Evolutionary conservation across 1,140 invertebrate species (phyloP), one percentile per base, ranked within the genome.

Genomic region (Drosophila subobscura): DNA sequence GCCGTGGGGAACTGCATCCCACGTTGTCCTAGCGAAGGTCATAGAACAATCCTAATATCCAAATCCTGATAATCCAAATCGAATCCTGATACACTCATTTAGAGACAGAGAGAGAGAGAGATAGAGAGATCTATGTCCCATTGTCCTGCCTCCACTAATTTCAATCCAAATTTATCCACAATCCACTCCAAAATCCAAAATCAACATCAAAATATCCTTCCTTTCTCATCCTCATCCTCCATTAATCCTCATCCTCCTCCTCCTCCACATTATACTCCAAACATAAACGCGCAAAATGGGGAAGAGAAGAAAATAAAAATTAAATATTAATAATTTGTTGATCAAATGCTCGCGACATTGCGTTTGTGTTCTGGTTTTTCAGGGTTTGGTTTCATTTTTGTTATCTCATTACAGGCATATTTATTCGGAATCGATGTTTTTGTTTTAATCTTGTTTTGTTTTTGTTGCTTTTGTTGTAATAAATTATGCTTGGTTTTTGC

Each of bases 221-320:
- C 72, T 75, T 75, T 52, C 63, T 79, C 76, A 16, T 79, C 70
- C 70, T 81, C 16, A 20, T 20, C 67, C 46, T 79, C 77, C 78
- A 67, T 77, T 66, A 44, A 61, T 71, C 67, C 68, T 79, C 59
- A 67, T 83, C 79, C 74, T 74, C 55, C 56, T 78, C 76, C 76
- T 64, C 58, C 75, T 84, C 80, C 78, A 79, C 73, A 77, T 75
- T 65, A 66, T 67, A 79, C 80, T 84, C 79, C 79, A 84, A 81
- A 88, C 74, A 86, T 85, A 85, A 81, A 88, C 81, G 81, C 81
- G 81, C 55, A 81, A 77, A 80, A 74, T 74, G 60, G 80, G 81
- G 81, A 86, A 86, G 81, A 86, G 81, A 86, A 86, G 83, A 86
- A 86, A 88, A 81, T 81, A 86, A 81, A 75, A 86, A 88, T 81